A percentile compares a stretch with the other conserved stretches of the same genome.
phyloP scores from a whole-genome alignment of 2,888 invertebrate species.

The Sphinx pinastri region DNA sequence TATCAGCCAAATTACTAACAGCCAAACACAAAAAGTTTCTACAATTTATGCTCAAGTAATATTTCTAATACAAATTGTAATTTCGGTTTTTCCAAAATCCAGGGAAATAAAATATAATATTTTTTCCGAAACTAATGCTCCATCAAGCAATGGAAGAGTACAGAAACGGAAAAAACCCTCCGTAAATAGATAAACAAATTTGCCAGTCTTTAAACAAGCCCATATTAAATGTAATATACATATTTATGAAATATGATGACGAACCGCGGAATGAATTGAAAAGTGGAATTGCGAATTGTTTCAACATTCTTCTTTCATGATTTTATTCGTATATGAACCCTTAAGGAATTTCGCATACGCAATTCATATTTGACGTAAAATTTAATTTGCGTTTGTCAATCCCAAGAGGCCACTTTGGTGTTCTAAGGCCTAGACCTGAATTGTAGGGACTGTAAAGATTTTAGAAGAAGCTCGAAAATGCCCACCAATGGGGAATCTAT shows the following conservation, averaged over 20 bases:
- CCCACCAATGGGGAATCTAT: no score
- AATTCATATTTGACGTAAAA: no score
- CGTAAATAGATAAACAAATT: constrained; percentile 16
- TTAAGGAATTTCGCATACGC: no score
- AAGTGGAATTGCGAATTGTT: constrained; percentile 2
- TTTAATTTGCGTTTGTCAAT: no score
- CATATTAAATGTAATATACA: constrained; percentile 5
- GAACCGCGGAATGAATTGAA: constrained; percentile 1
- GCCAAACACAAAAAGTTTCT: no score
- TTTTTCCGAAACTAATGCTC: constrained; percentile 14
- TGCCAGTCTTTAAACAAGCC: not conserved
- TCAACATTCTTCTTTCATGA: not conserved
- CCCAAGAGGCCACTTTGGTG: no score
- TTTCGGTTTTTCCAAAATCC: not conserved
- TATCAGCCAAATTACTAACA: no score
- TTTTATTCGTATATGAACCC: not conserved
- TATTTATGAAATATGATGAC: constrained; percentile 20
- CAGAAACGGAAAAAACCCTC: constrained; percentile 6
- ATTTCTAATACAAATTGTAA: no score
- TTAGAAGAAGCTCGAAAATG: no score
- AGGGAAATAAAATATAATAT: not conserved
- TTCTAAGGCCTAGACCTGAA: no score
- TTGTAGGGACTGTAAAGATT: no score
- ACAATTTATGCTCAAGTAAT: no score
- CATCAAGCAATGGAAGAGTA: constrained; percentile 2